phyloP scores from a whole-genome alignment of 1,140 invertebrate genomes.

The Eurosta solidaginis region DNA sequence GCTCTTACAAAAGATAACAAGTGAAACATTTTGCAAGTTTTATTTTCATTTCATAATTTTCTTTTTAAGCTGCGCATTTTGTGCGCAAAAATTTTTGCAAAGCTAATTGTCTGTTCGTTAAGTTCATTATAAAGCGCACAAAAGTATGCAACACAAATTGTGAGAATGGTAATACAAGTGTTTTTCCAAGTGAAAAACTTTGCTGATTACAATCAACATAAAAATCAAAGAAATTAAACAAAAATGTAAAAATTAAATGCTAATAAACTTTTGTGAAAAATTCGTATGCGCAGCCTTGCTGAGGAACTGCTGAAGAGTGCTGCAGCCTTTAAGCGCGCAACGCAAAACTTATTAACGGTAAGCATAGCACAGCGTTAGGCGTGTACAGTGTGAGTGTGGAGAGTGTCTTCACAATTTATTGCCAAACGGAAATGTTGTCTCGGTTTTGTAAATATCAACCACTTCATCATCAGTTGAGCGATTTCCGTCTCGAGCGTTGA shows the following conservation, averaged over 20 bases:
- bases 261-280: background rate
- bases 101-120: constrained; percentile 11
- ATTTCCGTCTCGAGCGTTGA: constrained; percentile 21
- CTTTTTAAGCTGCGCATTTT: background rate
- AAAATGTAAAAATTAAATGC: background rate
- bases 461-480: constrained; percentile 26
- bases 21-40: background rate
- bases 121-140: background rate
- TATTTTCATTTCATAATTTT: background rate
- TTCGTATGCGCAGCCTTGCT: background rate
- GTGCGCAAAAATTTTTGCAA: background rate
- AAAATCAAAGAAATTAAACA: background rate
- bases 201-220: constrained; percentile 1
- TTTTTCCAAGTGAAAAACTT: constrained; percentile 21
- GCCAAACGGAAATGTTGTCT: background rate
- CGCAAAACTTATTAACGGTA: too few relatives aligned
- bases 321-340: too few relatives aligned
- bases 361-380: background rate
- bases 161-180: background rate
- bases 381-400: background rate
- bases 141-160: background rate
- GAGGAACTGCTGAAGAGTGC: too few relatives aligned
- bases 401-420: background rate
- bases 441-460: background rate
- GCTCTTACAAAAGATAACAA: background rate